Evolutionary conservation across 2,113 vertebrate species (phyloP), one percentile per base, ranked within the genome.

Genomic region (Bubo blakistoni): DNA sequence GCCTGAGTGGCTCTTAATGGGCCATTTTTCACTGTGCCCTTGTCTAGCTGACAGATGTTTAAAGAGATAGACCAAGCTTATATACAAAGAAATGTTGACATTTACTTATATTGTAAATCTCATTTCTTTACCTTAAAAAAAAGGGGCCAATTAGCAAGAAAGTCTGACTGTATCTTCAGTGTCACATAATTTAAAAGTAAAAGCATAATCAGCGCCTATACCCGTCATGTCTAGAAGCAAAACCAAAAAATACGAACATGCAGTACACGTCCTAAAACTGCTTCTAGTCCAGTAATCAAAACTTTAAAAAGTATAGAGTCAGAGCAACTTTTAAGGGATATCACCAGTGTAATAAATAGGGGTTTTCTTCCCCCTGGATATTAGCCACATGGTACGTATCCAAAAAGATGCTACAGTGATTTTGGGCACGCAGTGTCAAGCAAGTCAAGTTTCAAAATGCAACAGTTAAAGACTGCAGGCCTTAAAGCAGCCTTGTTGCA

Each of bases 291-390:
- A 90, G 18, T 29, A 70, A 57, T 18, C 30, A 70, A 70, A 69
- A 72, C 16, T 74, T 63, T 20, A 0, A 21, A 18, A 86, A 59
- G 22, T 10, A 38, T 9, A 22, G 5, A 44, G 15, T 57, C 34
- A 83, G 25, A 69, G 25, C 17, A 74, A 46, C 2, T 14, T 58
- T 40, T n/a, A 57, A 46, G 10, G 46, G 46, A 16, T 66, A 65
- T 20, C 44, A 38, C 22, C 10, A 57, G 7, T 21, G 13, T 67
- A 54, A 82, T 18, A 86, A 82, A 26, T 22, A 51, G n/a, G 8
- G 3, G 5, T 1, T 2, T 11, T 10, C 38, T 9, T 6, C 11
- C 2, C 8, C 4, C 24, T 6, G 18, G 11, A 51, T 78, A 87
- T 84, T 46, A 84, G 32, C 21, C n/a, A 12, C 57, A 52, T 1